Base-by-base conservation (phyloP, 1,140 invertebrate genomes). In the Drosophila virilis region DNA sequence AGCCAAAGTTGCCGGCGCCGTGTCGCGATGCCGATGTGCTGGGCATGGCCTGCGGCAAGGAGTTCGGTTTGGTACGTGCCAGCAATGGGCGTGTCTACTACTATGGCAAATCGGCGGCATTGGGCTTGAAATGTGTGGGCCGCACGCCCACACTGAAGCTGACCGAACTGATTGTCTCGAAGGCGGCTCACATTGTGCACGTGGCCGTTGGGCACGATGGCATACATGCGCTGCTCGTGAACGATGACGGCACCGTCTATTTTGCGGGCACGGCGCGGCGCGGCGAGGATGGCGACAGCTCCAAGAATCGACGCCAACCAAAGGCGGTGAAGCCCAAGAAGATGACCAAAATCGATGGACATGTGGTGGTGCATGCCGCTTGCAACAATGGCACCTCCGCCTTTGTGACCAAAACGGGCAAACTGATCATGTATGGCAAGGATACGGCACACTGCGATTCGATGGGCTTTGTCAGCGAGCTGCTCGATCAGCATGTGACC, bases 361-460 rank as follows among this genome's bases (percentile, higher is more conserved):
- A 98, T 83, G 94, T 95, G 81, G 95, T 99, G 10, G 93, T 96
- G 1, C 95, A 95, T 89, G 96, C 96, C 1, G 97, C 98, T 5
- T 98, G 98, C 89, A 99, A 99, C 92, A 98, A 98, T 93, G 98
- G 98, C 7, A 98, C 97, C 13, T 98, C 97, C 35, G 98, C 98
- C 28, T 94, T 99, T 43, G 96, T 99, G 0, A 98, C 97, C 8
- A 95, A 96, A 86, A 96, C 97, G 61, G 98, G 98, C 0, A 95
- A 97, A 77, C 92, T 99, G 1, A 95, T 97, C 43, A 97, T 99
- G 95, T 99, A 98, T 93, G 98, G 98, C 22, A 99, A 99, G 93
- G 98, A 99, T 93, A 97, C 97, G 6, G 94, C 96, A 6, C 96
- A 98, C 91, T 97, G 96, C 91, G 97, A 99, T 93, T 93, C 95